These are phyloP conservation scores for Boulengeromyrus knoepffleri DNA, from an alignment of 2,113 vertebrate genomes.

Conservation along the genomic window DNA sequence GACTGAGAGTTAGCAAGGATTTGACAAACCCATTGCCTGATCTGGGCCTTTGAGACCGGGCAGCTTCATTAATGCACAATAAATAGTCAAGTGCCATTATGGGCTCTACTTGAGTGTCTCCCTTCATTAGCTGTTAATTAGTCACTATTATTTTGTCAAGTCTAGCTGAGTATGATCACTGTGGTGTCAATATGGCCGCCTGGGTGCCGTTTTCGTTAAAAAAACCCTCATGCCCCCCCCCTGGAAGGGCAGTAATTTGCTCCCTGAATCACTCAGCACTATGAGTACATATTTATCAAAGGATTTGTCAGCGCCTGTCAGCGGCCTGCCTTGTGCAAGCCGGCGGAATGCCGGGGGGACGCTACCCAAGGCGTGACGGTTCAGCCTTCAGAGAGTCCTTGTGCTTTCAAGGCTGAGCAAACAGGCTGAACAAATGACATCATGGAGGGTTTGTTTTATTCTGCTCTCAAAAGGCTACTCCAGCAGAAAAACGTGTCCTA, in stretches of 20 bases:
- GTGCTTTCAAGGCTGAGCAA: constrained; percentile 8
- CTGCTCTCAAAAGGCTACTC: neutral
- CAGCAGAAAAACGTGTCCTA: neutral
- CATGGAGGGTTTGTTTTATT: neutral
- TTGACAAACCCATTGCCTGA: neutral
- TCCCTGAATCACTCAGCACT: neutral
- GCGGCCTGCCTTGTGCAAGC: neutral
- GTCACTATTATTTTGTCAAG: constrained; percentile 43
- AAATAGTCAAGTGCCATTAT: constrained; percentile 40
- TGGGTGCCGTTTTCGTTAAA: constrained; percentile 53
- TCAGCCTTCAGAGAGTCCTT: neutral
- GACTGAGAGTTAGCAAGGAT: neutral
- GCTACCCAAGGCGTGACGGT: neutral
- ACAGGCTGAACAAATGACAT: constrained; percentile 4
- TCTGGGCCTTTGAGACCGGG: constrained; percentile 18
- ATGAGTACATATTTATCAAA: constrained; percentile 11
- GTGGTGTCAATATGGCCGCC: constrained; percentile 45
- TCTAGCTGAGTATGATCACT: constrained; percentile 58
- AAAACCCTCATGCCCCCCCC: constrained; percentile 5
- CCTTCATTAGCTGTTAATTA: constrained; percentile 61
- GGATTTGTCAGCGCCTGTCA: neutral
- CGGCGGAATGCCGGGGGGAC: neutral
- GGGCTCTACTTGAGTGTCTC: constrained; percentile 28
- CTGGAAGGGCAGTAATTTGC: constrained; percentile 18
- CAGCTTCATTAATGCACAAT: constrained; percentile 46